A percentile compares a stretch with the other conserved stretches of the same genome.
Evolutionary conservation across 2,888 invertebrate genomes (phyloP).

Genomic region (Apodemia duryi): DNA sequence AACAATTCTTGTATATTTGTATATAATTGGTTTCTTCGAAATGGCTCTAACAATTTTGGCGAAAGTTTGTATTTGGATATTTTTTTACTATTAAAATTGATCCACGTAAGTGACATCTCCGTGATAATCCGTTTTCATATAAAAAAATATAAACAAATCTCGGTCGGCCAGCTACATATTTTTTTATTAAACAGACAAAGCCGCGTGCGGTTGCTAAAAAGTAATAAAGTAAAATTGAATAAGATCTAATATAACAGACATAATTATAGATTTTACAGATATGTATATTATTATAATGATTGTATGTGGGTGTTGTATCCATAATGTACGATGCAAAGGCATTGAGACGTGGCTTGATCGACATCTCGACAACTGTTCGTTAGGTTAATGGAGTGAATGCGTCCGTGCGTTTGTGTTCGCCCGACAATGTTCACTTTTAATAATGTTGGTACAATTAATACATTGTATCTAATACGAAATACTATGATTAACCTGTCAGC

Average conservation of each 20-base stretch:
- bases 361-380: constrained; percentile 77
- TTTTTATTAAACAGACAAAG: too few relatives aligned
- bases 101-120: too few relatives aligned
- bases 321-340: constrained; percentile 58
- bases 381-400: constrained; percentile 71
- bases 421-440: constrained; percentile 32
- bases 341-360: constrained; percentile 73
- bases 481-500: constrained; percentile 11
- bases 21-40: too few relatives aligned
- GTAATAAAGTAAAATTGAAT: constrained; percentile 4
- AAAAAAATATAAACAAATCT: too few relatives aligned
- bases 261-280: constrained; percentile 1
- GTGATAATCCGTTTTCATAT: too few relatives aligned
- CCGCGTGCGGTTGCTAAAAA: neutral
- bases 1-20: too few relatives aligned
- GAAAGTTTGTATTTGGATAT: too few relatives aligned
- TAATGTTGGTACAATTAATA: constrained; percentile 12
- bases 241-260: neutral
- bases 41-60: too few relatives aligned
- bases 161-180: too few relatives aligned
- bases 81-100: too few relatives aligned
- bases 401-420: constrained; percentile 54
- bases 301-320: constrained; percentile 62
- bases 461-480: constrained; percentile 12
- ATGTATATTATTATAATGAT: constrained; percentile 46